A percentile compares a stretch with the other conserved stretches of the same genome.
Conservation (phyloP, 2,888 invertebrate species). For the Lycaena phlaeas region DNA sequence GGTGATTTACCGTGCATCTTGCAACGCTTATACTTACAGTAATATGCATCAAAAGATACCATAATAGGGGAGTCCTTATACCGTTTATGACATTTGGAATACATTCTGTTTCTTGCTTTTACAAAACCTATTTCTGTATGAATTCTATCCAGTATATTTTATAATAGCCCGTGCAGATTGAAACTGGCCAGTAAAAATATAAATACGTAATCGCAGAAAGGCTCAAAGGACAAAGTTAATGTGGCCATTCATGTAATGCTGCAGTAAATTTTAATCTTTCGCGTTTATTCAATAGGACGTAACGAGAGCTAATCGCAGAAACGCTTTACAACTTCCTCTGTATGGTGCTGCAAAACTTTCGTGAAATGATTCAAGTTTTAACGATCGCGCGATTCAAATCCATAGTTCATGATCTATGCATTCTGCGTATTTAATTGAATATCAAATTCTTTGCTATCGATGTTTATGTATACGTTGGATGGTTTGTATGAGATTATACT, state of each 20-base stretch:
- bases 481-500: no score
- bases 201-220: neutral
- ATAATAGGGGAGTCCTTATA: no score
- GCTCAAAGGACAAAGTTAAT: neutral
- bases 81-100: no score
- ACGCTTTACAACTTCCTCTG: slow-evolving; percentile 8
- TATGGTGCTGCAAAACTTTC: slow-evolving; percentile 2
- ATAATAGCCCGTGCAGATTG: neutral
- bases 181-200: neutral
- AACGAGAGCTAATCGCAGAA: slow-evolving; percentile 18
- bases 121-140: no score
- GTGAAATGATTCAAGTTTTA: slow-evolving; percentile 4
- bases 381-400: neutral
- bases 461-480: no score
- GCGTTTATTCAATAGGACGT: slow-evolving; percentile 19
- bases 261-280: slow-evolving; percentile 17
- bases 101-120: no score
- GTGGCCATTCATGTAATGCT: neutral
- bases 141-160: no score
- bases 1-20: no score
- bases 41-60: no score
- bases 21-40: no score
- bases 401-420: neutral
- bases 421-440: no score
- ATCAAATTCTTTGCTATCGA: no score